phyloP scores from a whole-genome alignment of 2,797 vertebrate species.

The Stomatorhinus walkeri region DNA sequence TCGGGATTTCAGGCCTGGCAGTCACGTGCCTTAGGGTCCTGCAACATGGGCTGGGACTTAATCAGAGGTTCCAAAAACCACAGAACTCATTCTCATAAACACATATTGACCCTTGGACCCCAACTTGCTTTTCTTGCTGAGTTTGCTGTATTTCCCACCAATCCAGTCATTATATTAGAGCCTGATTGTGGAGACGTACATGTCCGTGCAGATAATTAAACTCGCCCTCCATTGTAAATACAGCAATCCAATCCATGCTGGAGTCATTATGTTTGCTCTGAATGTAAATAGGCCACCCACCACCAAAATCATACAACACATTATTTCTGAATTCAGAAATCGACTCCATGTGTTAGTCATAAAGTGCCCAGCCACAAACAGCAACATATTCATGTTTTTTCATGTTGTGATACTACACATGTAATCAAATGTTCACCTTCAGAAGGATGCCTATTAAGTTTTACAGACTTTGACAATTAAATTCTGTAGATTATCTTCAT shows the following conservation, averaged over 20 bases:
- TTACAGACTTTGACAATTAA: not conserved
- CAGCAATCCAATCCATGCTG: not conserved
- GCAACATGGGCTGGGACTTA: not conserved
- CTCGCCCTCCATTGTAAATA: not conserved
- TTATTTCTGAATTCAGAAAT: constrained; percentile 5
- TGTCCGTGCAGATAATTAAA: constrained; percentile 10
- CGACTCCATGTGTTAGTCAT: not conserved
- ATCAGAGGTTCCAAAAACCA: not conserved
- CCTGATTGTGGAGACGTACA: not conserved
- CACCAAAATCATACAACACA: not conserved
- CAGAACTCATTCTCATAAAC: constrained; percentile 12
- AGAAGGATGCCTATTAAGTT: not conserved
- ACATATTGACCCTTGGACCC: not conserved
- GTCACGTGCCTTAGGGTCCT: not conserved
- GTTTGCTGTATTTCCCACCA: constrained; percentile 4
- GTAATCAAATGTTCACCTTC: not conserved
- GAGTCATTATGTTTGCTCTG: not conserved
- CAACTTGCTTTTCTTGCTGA: not conserved
- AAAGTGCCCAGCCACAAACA: not conserved
- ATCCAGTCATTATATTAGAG: constrained; percentile 8
- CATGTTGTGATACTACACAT: not conserved
- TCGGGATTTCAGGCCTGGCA: not conserved
- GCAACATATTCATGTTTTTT: not conserved
- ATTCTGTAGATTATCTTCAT: not conserved
- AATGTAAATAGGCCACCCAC: constrained; percentile 3